phyloP scores from a whole-genome alignment of 2,888 invertebrate species.

The Caenorhabditis panamensis region DNA sequence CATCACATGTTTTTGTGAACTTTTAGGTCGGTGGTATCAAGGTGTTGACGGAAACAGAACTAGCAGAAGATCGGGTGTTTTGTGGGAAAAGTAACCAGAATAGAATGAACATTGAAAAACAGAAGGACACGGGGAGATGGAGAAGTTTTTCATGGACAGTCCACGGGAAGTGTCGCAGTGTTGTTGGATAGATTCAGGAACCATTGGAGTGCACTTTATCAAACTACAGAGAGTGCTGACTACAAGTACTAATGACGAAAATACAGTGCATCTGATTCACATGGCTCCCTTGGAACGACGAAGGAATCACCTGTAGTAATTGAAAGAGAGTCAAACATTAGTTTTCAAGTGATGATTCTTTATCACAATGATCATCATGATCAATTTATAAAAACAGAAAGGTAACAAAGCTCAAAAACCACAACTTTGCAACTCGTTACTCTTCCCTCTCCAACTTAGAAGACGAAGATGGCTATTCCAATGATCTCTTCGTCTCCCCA shows the following conservation, averaged over 20 bases:
- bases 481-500: neutral
- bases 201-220: too few relatives aligned
- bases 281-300: too few relatives aligned
- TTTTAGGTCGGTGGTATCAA: neutral
- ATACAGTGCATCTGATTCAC: too few relatives aligned
- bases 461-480: neutral
- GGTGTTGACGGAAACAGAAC: slow-evolving; percentile 5
- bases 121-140: neutral
- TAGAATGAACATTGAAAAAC: slow-evolving; percentile 1
- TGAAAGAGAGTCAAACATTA: too few relatives aligned
- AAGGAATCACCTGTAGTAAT: too few relatives aligned
- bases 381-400: neutral
- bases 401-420: neutral
- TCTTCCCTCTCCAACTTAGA: neutral
- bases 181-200: too few relatives aligned
- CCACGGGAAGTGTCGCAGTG: too few relatives aligned
- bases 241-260: too few relatives aligned
- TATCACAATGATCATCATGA: neutral
- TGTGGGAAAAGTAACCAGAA: neutral
- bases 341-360: too few relatives aligned
- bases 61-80: slow-evolving; percentile 9
- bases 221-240: too few relatives aligned
- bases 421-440: neutral
- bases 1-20: slow-evolving; percentile 28
- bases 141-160: too few relatives aligned